Percentiles rank a stretch among this genome's conserved stretches.
phyloP scores from a whole-genome alignment of 2,113 vertebrate species.

The Phalacrocorax aristotelis region DNA sequence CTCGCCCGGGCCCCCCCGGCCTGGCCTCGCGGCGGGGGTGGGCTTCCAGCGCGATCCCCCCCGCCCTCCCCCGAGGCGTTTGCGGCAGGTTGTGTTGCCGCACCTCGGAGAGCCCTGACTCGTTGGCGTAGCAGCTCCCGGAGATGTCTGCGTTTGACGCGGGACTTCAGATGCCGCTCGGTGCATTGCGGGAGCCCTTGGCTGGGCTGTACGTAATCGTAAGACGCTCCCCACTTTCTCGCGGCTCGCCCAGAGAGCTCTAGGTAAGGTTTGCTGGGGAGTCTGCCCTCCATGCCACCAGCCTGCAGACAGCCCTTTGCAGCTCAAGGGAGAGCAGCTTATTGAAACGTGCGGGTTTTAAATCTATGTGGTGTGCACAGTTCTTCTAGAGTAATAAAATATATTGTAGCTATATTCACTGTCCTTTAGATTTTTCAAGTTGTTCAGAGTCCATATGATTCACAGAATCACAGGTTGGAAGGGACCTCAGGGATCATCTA shows the following conservation, averaged over 20 bases:
- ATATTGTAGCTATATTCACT: not conserved
- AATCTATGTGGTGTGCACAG: fast-evolving
- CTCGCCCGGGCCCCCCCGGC: too few species aligned
- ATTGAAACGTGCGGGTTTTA: fast-evolving
- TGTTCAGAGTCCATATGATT: not conserved
- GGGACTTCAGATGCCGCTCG: too few species aligned
- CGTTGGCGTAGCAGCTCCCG: too few species aligned
- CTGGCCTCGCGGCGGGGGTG: not conserved
- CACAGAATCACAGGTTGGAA: too few species aligned
- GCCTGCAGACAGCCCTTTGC: not conserved
- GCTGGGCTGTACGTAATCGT: too few species aligned
- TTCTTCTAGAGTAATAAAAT: not conserved
- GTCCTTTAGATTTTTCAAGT: not conserved
- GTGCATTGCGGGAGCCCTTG: too few species aligned
- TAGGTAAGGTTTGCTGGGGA: not conserved
- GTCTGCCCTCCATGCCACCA: fast-evolving
- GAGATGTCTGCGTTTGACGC: too few species aligned
- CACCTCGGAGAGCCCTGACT: too few species aligned
- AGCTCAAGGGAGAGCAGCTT: not conserved
- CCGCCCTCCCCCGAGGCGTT: too few species aligned
- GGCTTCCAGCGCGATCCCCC: not conserved
- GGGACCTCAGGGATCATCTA: too few species aligned
- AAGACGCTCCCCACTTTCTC: too few species aligned
- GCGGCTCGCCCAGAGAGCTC: fast-evolving
- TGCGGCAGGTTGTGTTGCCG: too few species aligned